These are phyloP conservation scores for Notoglanidium macrostoma DNA, from an alignment of 2,797 vertebrate species.

Conservation along the genomic window DNA sequence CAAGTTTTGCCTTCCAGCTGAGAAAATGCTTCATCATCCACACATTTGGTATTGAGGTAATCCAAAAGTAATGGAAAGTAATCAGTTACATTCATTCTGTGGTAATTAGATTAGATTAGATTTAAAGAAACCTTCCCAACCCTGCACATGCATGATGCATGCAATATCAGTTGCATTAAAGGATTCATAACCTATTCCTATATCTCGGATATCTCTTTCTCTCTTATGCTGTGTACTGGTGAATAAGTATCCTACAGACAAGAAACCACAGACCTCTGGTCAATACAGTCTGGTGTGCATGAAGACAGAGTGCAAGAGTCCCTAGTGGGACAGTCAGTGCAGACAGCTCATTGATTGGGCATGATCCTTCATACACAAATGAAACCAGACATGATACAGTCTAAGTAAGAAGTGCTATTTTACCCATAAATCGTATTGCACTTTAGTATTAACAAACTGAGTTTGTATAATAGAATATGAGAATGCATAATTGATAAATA, in stretches of 20 bases:
- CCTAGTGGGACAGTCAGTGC: slow-evolving; percentile 23
- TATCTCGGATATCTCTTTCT: background rate
- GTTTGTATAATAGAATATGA: background rate
- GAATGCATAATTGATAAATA: background rate
- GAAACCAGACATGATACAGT: slow-evolving; percentile 18
- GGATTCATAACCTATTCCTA: background rate
- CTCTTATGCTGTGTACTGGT: background rate
- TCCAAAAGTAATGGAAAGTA: no score
- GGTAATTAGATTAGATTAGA: no score
- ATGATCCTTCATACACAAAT: slow-evolving; percentile 18
- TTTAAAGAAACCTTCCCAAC: background rate
- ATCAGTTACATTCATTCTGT: no score
- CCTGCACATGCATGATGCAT: background rate
- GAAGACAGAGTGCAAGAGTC: slow-evolving; percentile 29
- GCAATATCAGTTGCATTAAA: slow-evolving; percentile 2
- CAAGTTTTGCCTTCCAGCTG: no score
- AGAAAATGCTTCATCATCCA: no score
- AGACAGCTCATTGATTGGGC: slow-evolving; percentile 40
- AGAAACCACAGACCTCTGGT: slow-evolving; percentile 24
- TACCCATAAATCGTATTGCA: slow-evolving; percentile 1
- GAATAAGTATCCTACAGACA: slow-evolving; percentile 1
- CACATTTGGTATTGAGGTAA: no score
- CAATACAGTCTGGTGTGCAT: slow-evolving; percentile 30
- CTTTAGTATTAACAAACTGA: background rate
- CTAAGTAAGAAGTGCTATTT: slow-evolving; percentile 17